phyloP scores from a whole-genome alignment of 2,113 vertebrate species.

The Rafetus swinhoei region DNA sequence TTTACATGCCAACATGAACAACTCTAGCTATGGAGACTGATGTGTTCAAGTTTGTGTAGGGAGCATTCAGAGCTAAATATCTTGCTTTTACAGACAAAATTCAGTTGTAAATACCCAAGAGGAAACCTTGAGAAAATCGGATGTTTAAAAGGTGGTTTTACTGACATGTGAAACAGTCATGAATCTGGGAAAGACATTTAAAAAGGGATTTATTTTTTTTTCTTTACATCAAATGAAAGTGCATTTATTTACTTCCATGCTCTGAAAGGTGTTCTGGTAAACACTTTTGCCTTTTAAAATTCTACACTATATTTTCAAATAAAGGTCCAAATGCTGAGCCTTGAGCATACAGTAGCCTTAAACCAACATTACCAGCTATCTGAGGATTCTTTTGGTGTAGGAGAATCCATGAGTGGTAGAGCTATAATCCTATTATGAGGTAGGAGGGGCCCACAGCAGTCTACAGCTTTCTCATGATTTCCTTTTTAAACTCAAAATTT shows the following conservation, averaged over 20 bases:
- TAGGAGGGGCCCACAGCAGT: background rate
- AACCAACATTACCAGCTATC: background rate
- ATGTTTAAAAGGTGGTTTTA: background rate
- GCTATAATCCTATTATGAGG: background rate
- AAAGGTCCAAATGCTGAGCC: background rate
- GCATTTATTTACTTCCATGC: background rate
- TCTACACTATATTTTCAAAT: background rate
- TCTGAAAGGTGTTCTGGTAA: background rate
- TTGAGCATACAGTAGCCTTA: background rate
- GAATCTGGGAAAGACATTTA: background rate
- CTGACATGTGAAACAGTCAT: background rate
- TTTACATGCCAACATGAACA: background rate
- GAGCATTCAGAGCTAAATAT: background rate
- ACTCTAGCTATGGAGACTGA: background rate
- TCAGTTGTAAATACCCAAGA: background rate
- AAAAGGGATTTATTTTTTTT: background rate
- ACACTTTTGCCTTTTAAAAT: background rate
- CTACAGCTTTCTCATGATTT: background rate
- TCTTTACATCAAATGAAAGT: background rate
- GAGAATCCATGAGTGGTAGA: background rate
- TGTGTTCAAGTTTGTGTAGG: background rate
- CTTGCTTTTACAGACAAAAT: background rate
- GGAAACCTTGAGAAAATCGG: conserved; percentile 7
- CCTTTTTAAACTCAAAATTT: background rate
- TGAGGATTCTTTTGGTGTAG: background rate